Conservation (phyloP, 2,113 vertebrate genomes). For the Chiloscyllium plagiosum region DNA sequence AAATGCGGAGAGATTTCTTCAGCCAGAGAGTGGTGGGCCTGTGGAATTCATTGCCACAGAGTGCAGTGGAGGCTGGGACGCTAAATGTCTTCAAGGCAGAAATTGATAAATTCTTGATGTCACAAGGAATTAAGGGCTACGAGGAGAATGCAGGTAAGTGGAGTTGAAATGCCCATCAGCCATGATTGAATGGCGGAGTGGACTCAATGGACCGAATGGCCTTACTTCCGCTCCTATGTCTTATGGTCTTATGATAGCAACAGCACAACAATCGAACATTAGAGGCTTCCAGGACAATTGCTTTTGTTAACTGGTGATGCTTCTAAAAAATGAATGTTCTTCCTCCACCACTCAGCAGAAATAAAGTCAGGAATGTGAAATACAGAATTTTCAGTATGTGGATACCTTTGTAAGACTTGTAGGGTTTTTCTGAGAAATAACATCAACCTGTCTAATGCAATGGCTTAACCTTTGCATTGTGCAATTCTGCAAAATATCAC, state of each 20-base stretch:
- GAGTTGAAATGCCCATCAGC: too few species aligned
- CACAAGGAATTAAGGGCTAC: too few species aligned
- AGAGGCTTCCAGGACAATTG: neutral
- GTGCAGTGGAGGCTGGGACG: too few species aligned
- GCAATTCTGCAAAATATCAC: neutral
- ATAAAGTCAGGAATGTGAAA: neutral
- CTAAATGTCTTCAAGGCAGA: too few species aligned
- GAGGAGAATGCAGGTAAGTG: too few species aligned
- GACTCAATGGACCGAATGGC: too few species aligned
- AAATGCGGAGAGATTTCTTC: too few species aligned
- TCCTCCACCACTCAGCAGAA: neutral
- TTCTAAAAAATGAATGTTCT: neutral
- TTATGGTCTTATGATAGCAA: neutral
- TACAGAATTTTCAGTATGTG: neutral
- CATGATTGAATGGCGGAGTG: too few species aligned
- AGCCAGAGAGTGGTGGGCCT: too few species aligned
- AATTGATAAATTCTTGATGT: too few species aligned
- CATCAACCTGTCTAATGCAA: neutral
- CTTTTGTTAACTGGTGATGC: neutral
- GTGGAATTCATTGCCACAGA: too few species aligned
- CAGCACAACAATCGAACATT: neutral
- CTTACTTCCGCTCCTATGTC: too few species aligned
- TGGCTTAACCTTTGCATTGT: neutral
- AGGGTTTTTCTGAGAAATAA: neutral
- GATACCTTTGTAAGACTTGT: neutral